Evolutionary conservation across 2,888 invertebrate species (phyloP).

Genomic region (Standfussiana lucernea): DNA sequence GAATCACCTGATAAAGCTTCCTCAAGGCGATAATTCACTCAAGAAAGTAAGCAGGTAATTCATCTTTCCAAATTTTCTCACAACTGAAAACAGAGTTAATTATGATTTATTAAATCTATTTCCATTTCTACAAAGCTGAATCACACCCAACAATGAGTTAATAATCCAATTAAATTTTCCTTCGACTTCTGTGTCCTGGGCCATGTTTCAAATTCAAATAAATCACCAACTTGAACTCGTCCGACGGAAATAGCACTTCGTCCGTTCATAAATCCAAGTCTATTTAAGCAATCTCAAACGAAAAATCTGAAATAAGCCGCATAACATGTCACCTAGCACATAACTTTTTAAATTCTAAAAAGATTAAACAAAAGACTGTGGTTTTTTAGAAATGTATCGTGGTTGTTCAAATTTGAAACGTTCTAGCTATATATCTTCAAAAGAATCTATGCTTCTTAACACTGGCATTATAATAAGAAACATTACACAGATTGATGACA

Average conservation of each 20-base stretch:
- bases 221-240: constrained; percentile 87
- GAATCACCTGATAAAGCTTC: constrained; percentile 37
- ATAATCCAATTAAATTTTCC: constrained; percentile 90
- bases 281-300: constrained; percentile 89
- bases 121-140: constrained; percentile 77
- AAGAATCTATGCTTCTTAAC: constrained; percentile 21
- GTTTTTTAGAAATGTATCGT: constrained; percentile 57
- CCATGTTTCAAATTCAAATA: constrained; percentile 89
- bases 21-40: constrained; percentile 49
- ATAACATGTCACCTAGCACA: constrained; percentile 81
- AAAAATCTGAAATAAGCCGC: constrained; percentile 88
- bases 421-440: constrained; percentile 28
- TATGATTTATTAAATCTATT: constrained; percentile 78
- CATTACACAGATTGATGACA: constrained; percentile 8
- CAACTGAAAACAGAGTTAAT: constrained; percentile 74
- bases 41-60: constrained; percentile 61
- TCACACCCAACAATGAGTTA: constrained; percentile 83
- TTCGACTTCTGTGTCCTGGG: constrained; percentile 86
- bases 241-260: constrained; percentile 90
- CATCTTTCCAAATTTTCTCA: constrained; percentile 71
- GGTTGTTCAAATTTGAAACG: constrained; percentile 50
- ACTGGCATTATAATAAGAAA: constrained; percentile 3
- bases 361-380: constrained; percentile 63
- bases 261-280: constrained; percentile 88
- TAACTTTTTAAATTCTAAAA: constrained; percentile 75